These are phyloP conservation scores for Forbesichthys agassizii DNA, from an alignment of 2,113 vertebrate species.

Conservation along the genomic window DNA sequence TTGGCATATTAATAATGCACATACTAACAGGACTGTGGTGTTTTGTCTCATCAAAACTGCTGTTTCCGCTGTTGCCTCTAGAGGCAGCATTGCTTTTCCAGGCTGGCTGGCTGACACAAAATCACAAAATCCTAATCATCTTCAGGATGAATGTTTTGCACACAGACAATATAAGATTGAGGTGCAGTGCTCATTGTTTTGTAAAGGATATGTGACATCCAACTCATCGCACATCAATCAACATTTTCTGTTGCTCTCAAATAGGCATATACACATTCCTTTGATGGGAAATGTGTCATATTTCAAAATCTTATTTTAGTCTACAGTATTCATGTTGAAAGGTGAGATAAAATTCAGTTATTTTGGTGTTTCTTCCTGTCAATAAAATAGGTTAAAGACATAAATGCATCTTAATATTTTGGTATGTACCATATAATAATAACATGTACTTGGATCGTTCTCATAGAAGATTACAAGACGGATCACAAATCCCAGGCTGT, in stretches of 20 bases:
- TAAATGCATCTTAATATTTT: neutral
- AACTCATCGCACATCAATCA: too few relatives aligned
- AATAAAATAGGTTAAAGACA: neutral
- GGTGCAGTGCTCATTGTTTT: neutral
- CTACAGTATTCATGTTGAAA: too few relatives aligned
- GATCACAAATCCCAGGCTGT: constrained; percentile 14
- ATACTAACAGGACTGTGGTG: too few relatives aligned
- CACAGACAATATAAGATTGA: neutral
- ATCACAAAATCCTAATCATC: neutral
- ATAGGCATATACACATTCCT: too few relatives aligned
- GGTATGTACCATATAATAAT: constrained; percentile 19
- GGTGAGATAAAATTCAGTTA: too few relatives aligned
- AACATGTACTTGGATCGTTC: constrained; percentile 4
- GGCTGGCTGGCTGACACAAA: neutral
- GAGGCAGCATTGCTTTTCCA: constrained; percentile 2
- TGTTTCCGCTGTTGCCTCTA: constrained; percentile 24
- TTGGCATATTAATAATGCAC: too few relatives aligned
- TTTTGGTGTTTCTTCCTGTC: too few relatives aligned
- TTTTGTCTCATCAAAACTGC: neutral
- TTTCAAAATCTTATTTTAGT: too few relatives aligned
- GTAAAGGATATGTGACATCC: too few relatives aligned
- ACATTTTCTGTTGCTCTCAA: too few relatives aligned
- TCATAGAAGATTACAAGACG: constrained; percentile 26
- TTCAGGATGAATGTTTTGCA: neutral
- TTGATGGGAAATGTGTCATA: too few relatives aligned